Conservation (phyloP, 2,797 vertebrate genomes). For the Threskiornis aethiopicus region DNA sequence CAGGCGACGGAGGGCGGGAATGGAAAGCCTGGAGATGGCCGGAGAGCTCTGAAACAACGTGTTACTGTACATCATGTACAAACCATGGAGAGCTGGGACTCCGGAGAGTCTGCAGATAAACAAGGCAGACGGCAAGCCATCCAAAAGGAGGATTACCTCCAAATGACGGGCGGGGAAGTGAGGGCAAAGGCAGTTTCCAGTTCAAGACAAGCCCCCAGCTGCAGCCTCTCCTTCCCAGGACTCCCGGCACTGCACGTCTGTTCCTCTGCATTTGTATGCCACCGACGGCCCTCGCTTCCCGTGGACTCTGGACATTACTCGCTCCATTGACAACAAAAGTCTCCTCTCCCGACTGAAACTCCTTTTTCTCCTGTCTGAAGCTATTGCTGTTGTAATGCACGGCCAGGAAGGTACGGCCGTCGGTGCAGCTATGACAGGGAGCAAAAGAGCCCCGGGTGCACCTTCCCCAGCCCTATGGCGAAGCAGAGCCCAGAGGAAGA, state of each 20-base stretch:
- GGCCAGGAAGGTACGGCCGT: neutral
- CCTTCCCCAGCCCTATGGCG: neutral
- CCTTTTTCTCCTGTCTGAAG: neutral
- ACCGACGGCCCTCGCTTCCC: neutral
- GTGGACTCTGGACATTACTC: rapidly evolving
- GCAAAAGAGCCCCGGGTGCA: neutral
- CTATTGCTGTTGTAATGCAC: neutral
- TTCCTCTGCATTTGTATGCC: neutral
- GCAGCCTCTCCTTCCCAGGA: neutral
- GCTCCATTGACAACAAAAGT: neutral
- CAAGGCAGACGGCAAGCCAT: neutral
- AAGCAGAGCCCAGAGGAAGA: neutral
- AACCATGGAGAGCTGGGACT: neutral
- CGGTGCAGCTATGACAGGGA: neutral
- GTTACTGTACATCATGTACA: neutral
- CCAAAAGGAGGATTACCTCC: neutral
- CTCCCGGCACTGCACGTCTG: neutral
- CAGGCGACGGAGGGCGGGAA: neutral
- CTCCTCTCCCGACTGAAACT: neutral
- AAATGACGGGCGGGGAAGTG: neutral
- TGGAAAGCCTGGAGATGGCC: neutral
- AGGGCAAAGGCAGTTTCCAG: neutral
- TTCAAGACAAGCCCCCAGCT: neutral
- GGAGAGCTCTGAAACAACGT: neutral
- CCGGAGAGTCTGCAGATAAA: neutral